phyloP scores from a whole-genome alignment of 1,140 invertebrate genomes.

The Sinonovacula constricta region DNA sequence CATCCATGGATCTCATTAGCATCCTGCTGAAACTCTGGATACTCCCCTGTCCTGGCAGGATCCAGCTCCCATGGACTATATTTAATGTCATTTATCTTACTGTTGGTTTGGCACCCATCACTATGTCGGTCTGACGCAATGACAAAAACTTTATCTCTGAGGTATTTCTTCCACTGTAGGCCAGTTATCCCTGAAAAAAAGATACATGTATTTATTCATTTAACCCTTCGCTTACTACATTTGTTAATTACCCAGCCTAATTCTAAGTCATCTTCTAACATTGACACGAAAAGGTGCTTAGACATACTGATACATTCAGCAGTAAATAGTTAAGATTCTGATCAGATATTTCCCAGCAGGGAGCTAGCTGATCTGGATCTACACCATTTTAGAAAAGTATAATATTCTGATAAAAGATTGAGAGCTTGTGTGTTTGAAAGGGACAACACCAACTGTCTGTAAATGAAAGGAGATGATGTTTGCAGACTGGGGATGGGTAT shows the following conservation, averaged over 20 bases:
- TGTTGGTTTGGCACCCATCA: neutral
- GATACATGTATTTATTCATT: neutral
- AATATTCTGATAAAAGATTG: too few relatives aligned
- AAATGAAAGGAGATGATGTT: too few relatives aligned
- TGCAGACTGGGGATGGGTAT: too few relatives aligned
- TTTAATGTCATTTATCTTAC: neutral
- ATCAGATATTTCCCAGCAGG: neutral
- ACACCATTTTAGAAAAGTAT: too few relatives aligned
- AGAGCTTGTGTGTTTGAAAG: too few relatives aligned
- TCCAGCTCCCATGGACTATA: conserved; percentile 16
- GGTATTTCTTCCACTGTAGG: conserved; percentile 33
- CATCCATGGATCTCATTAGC: conserved; percentile 8
- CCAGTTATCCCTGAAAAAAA: conserved; percentile 13
- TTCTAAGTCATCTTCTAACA: neutral
- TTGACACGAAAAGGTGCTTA: too few relatives aligned
- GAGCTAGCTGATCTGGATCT: too few relatives aligned
- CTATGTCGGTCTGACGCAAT: conserved; percentile 3
- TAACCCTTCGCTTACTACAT: neutral
- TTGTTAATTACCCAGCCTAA: neutral
- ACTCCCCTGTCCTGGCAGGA: conserved; percentile 4
- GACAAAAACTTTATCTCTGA: conserved; percentile 10
- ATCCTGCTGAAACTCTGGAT: conserved; percentile 3
- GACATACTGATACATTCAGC: too few relatives aligned
- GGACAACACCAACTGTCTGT: too few relatives aligned
- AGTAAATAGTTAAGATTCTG: neutral